Base-by-base conservation (phyloP, 2,113 vertebrate genomes). In the Plecotus auritus region DNA sequence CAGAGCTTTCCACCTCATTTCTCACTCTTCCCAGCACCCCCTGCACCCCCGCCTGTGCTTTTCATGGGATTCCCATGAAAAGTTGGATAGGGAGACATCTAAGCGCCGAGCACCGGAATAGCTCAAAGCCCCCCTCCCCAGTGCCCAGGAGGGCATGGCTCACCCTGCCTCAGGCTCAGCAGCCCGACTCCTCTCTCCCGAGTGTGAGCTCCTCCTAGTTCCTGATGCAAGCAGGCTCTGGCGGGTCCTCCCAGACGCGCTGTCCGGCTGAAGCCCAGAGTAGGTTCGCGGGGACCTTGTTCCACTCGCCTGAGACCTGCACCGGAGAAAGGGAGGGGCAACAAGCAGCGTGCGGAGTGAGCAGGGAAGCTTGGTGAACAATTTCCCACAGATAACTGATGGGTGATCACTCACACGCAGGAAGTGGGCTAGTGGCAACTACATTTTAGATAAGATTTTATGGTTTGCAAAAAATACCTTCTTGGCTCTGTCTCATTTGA, bases 401-500 rank as follows among this genome's bases (percentile, higher is more conserved):
- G 35, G 42, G 81, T 77, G 85, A 32, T 85, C 69, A 56, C 1
- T 8, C 73, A 72, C 13, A 6, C 12, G 32, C 12, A 37, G 81
- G 88, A 73, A 87, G 73, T 22, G 37, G 49, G 78, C 74, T 12
- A 56, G 16, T 37, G 22, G 37, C 45, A 72, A 84, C 32, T n/a
- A 56, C 18, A 91, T 88, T 59, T 83, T 78, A n/a, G 42, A 2
- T 28, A 23, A 26, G 84, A 47, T 89, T 88, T 59, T 92, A 69
- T 47, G 93, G 91, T 82, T 95, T 90, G 51, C 85, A 90, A 88
- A 88, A 92, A 90, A 81, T 82, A 35, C 32, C 94, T 88, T 88
- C 67, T 82, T 88, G 51, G 66, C 22, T 56, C 72, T 23, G 59
- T 92, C 93, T 95, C 37, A 47, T 77, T 85, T 72, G 90, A 85